Conservation (phyloP, 2,113 vertebrate genomes). For the Rhea americana region DNA sequence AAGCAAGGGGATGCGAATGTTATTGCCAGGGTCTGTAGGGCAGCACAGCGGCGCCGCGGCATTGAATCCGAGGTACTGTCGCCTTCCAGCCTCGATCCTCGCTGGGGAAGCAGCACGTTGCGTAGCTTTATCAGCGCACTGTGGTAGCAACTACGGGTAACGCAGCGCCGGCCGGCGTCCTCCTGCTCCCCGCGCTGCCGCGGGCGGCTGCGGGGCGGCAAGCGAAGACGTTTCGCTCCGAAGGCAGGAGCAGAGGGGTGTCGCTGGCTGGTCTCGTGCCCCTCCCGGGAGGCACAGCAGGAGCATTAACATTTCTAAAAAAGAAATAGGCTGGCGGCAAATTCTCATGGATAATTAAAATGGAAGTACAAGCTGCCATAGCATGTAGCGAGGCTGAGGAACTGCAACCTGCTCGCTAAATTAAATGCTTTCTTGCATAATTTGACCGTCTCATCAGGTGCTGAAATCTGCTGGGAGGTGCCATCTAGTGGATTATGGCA, state of each 20-base stretch:
- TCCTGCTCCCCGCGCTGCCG: not conserved
- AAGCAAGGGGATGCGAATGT: slow-evolving; percentile 19
- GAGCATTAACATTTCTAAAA: not conserved
- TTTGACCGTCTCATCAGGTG: not conserved
- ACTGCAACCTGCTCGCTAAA: not conserved
- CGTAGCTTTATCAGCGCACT: slow-evolving; percentile 46
- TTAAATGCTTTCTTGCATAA: no score
- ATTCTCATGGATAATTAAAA: slow-evolving; percentile 20
- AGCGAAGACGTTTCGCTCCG: not conserved
- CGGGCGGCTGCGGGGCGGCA: no score
- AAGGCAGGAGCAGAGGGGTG: slow-evolving; percentile 3
- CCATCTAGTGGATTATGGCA: slow-evolving; percentile 73
- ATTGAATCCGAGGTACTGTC: slow-evolving; percentile 36
- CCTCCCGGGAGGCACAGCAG: not conserved
- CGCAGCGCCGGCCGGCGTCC: slow-evolving; percentile 9
- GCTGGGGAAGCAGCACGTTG: not conserved
- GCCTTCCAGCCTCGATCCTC: slow-evolving; percentile 21
- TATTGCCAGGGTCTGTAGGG: slow-evolving; percentile 42
- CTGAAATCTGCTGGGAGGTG: slow-evolving; percentile 68
- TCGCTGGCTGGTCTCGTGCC: not conserved
- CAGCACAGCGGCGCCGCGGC: not conserved
- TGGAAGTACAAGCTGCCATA: not conserved
- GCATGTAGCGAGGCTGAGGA: not conserved
- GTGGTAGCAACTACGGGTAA: slow-evolving; percentile 44
- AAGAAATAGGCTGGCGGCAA: not conserved